Conservation (phyloP, 30 jellyfish, hydroid and myxozoan genomes). For the Pelagia noctiluca region DNA sequence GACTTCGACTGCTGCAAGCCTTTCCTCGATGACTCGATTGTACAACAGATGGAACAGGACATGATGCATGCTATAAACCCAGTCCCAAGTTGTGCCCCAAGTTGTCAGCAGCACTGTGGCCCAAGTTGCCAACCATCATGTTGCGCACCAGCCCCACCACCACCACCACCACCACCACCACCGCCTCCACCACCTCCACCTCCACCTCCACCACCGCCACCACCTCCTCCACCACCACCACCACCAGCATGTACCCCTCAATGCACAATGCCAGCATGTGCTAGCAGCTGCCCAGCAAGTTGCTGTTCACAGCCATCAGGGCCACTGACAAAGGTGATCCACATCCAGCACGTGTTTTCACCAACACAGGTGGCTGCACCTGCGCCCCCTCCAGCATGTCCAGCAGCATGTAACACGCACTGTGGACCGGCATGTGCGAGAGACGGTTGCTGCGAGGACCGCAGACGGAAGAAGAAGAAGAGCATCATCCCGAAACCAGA, state of each 20-base stretch:
- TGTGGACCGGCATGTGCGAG: slow-evolving; percentile 99
- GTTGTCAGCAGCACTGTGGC: slow-evolving; percentile 63
- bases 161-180: slow-evolving; percentile 87
- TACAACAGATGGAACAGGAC: slow-evolving; percentile 89
- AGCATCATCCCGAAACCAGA: slow-evolving; percentile 51
- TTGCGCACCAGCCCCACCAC: slow-evolving; percentile 72
- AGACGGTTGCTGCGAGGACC: slow-evolving; percentile 97
- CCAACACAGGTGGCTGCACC: slow-evolving; percentile 83
- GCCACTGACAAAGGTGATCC: slow-evolving; percentile 85
- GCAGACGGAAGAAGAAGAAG: slow-evolving; percentile 58
- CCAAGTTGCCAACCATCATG: slow-evolving; percentile 73
- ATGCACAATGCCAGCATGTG: neutral
- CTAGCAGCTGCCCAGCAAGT: slow-evolving; percentile 55
- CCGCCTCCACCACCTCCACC: no score
- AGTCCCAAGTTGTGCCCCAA: slow-evolving; percentile 82
- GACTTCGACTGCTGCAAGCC: slow-evolving; percentile 98
- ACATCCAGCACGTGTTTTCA: slow-evolving; percentile 79
- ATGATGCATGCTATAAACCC: slow-evolving; percentile 74
- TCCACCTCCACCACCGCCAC: slow-evolving; percentile 85
- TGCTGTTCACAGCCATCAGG: slow-evolving; percentile 75
- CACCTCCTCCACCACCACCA: slow-evolving; percentile 74
- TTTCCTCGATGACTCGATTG: slow-evolving; percentile 85
- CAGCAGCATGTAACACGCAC: slow-evolving; percentile 89
- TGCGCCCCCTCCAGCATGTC: slow-evolving; percentile 87
- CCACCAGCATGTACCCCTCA: slow-evolving; percentile 59